A percentile compares a stretch with the other conserved stretches of the same genome.
phyloP scores from a whole-genome alignment of 2,797 vertebrate genomes.

The Siniperca undulata region DNA sequence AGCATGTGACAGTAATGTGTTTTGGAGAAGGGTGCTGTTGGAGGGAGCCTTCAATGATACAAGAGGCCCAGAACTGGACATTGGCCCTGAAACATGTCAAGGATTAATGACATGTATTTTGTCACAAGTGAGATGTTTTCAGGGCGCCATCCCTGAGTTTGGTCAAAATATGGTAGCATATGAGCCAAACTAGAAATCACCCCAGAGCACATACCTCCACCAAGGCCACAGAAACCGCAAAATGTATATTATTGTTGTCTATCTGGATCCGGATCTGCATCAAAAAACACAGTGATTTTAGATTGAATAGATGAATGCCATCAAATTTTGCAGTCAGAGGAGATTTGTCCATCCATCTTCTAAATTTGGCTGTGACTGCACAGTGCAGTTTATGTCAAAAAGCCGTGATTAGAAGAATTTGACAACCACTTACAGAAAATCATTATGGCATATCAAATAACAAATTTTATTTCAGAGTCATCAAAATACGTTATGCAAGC shows the following conservation, averaged over 20 bases:
- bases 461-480: too few species aligned
- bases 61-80: constrained; percentile 7
- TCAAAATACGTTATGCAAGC: too few species aligned
- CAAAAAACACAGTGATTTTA: background rate
- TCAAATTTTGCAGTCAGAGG: background rate
- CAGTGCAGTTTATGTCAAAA: background rate
- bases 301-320: too few species aligned
- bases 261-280: background rate
- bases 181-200: constrained; percentile 9
- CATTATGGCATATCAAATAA: background rate
- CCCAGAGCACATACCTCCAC: background rate
- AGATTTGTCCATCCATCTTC: background rate
- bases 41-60: background rate
- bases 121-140: background rate
- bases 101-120: background rate
- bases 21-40: background rate
- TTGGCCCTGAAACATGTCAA: constrained; percentile 19
- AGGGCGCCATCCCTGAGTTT: background rate
- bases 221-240: too few species aligned
- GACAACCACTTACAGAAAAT: too few species aligned
- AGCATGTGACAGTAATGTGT: constrained; percentile 5
- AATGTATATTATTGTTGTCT: too few species aligned
- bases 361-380: background rate
- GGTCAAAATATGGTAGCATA: background rate
- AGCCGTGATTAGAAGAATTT: too few species aligned